Base-by-base conservation (phyloP, 2,113 vertebrate genomes). In the Tragulus kanchil region DNA sequence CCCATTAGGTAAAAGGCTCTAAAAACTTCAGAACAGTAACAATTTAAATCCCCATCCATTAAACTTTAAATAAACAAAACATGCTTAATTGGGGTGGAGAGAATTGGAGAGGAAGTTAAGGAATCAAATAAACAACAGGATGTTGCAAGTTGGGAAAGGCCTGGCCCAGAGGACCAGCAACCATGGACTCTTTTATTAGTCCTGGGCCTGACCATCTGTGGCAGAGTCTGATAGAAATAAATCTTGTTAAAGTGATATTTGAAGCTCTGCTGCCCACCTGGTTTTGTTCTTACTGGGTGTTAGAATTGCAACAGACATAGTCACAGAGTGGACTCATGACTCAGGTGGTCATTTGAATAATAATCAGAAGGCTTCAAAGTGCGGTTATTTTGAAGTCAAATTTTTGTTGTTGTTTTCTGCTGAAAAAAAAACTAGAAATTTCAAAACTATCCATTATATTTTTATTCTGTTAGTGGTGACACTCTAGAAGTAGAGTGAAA, bases 71-170 rank as follows among this genome's bases (percentile, higher is more conserved):
- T 84, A 75, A 89, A 91, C 62, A 86, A 84, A 75, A 25, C 28
- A 54, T 42, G 56, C 73, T 65, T 75, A 79, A 84, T 54, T 19
- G 90, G 48, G 75, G 93, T 73, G 69, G 90, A 85, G 83, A 88
- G 61, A 52, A 84, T 45, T 54, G 58, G 69, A 88, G 16, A 91
- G 87, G 87, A 88, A 97, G 59, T 79, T 21, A 36, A 42, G 52
- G 50, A 90, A 65, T 67, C 21, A 85, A 65, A 88, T 79, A 7
- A 92, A 97, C 28, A 85, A 15, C 48, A 54, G 82, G 75, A 79
- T 79, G 36, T 84, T 73, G 42, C 36, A 58, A 86, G 56, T 3
- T 84, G 75, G 69, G 92, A 71, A 87, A 90, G 17, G 21, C 61
- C 82, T 94, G 61, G 52, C 31, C 42, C 62, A 45, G 89, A 59